A percentile compares a stretch with the other conserved stretches of the same genome.
Conservation (phyloP, 1,140 invertebrate genomes). For the Papilio dardanus region DNA sequence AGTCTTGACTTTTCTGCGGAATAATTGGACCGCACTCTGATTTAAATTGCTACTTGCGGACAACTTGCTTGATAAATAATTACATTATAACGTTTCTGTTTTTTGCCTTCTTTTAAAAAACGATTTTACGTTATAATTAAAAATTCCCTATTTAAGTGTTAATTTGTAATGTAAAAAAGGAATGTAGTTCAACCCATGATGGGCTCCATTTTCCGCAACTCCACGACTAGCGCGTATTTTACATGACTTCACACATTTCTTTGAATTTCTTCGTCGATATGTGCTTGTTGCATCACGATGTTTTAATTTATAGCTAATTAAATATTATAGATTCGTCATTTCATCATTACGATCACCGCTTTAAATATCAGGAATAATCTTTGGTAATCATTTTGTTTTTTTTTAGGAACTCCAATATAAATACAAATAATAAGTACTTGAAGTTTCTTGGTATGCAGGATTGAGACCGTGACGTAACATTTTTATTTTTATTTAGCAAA, state of each 20-base stretch:
- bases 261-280: too few relatives aligned
- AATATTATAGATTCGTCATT: too few relatives aligned
- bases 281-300: too few relatives aligned
- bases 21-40: slow-evolving; percentile 22
- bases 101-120: slow-evolving; percentile 2
- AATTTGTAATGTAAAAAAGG: too few relatives aligned
- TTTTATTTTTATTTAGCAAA: background rate
- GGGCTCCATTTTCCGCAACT: too few relatives aligned
- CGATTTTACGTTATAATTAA: background rate
- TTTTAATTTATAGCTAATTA: background rate
- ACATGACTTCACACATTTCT: too few relatives aligned
- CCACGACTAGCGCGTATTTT: too few relatives aligned
- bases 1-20: slow-evolving; percentile 14
- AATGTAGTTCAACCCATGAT: too few relatives aligned
- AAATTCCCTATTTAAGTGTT: background rate
- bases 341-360: too few relatives aligned
- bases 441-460: background rate
- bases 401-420: too few relatives aligned
- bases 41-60: slow-evolving; percentile 24
- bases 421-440: background rate
- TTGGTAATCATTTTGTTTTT: too few relatives aligned
- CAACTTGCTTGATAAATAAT: slow-evolving; percentile 23
- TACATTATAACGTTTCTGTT: slow-evolving; percentile 14
- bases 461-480: background rate
- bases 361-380: too few relatives aligned